Evolutionary conservation across 2,888 invertebrate species (phyloP), one percentile per base, ranked within the genome.

Genomic region (Drosophila seclusa): DNA sequence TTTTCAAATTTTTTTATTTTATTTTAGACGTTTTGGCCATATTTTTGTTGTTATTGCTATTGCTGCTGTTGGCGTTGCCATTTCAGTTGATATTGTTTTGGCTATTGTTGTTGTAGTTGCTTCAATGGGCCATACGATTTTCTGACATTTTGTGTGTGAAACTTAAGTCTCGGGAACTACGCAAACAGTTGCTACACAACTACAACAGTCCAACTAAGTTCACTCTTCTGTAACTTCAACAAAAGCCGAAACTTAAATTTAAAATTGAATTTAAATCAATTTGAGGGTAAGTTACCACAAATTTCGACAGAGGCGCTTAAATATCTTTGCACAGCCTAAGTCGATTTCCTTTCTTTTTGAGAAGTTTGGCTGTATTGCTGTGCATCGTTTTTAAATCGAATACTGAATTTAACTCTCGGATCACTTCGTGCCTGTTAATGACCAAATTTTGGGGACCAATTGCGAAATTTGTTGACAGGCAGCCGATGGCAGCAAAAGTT

Each of bases 391-490:
- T 55, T 50, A 57, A 57, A 57, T 50, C 50, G 18, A 24, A 50
- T 18, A 54, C n/a, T 24, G 24, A 16, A 18, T 29, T 32, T 21
- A 18, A 8, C 31, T 48, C n/a, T 57, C 29, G n/a, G 16, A 11
- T 32, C 10, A 31, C 16, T 36, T 6, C 5, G 38, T 24, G 31
- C 3, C 54, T 62, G 68, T 24, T 68, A 74, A 74, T 68, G 68
- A 60, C 63, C 59, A 40, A 57, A 64, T 59, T 58, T 45, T 61
- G 42, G 69, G 24, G 34, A n/a, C 50, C 55, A 57, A 57, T 54
- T 45, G 76, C 55, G 34, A 64, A 75, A 63, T 64, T 68, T 73
- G 73, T 75, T 73, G 73, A 73, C 76, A 68, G 58, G 27, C 52
- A 52, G 57, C 34, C 48, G 24, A 21, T 55, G 65, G 63, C 48